Evolutionary conservation across 1,140 invertebrate genomes (phyloP).

Genomic region (Drosophila lowei): DNA sequence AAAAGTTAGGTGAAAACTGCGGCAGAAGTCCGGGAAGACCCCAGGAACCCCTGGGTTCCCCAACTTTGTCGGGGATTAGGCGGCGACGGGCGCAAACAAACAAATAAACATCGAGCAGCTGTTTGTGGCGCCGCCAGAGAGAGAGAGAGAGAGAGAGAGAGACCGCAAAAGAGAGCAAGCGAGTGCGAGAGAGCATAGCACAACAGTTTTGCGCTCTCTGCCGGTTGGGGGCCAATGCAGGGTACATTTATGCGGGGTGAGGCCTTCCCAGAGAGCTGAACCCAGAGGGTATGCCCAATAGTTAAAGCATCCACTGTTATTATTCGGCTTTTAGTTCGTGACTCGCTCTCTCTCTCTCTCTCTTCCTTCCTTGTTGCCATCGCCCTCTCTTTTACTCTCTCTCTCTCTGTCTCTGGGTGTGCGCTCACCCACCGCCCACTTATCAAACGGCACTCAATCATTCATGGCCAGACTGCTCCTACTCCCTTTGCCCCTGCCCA

Average conservation of each 20-base stretch:
- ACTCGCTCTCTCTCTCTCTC: slow-evolving; percentile 17
- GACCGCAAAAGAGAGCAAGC: not conserved
- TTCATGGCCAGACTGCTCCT: slow-evolving; percentile 68
- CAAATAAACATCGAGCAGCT: slow-evolving; percentile 78
- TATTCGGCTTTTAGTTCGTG: slow-evolving; percentile 32
- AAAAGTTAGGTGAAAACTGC: slow-evolving; percentile 49
- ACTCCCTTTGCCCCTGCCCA: not conserved
- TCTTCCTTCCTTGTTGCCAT: slow-evolving; percentile 5
- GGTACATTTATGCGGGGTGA: too few species aligned
- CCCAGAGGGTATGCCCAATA: not conserved
- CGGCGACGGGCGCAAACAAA: slow-evolving; percentile 60
- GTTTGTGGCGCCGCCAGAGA: slow-evolving; percentile 60
- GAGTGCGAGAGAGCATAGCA: not conserved
- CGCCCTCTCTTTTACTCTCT: slow-evolving; percentile 7
- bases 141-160: slow-evolving; percentile 16
- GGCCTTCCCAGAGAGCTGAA: not conserved
- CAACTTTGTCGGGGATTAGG: slow-evolving; percentile 31
- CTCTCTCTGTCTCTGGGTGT: slow-evolving; percentile 12
- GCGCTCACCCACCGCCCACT: slow-evolving; percentile 62
- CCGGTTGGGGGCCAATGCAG: slow-evolving; percentile 32
- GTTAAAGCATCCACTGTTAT: slow-evolving; percentile 7
- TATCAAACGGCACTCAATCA: slow-evolving; percentile 71
- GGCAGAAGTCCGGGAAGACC: slow-evolving; percentile 23
- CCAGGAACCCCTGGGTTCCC: not conserved
- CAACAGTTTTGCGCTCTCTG: slow-evolving; percentile 33